These are phyloP conservation scores for Microtus richardsoni DNA, from an alignment of 2,113 vertebrate species.

Conservation along the genomic window DNA sequence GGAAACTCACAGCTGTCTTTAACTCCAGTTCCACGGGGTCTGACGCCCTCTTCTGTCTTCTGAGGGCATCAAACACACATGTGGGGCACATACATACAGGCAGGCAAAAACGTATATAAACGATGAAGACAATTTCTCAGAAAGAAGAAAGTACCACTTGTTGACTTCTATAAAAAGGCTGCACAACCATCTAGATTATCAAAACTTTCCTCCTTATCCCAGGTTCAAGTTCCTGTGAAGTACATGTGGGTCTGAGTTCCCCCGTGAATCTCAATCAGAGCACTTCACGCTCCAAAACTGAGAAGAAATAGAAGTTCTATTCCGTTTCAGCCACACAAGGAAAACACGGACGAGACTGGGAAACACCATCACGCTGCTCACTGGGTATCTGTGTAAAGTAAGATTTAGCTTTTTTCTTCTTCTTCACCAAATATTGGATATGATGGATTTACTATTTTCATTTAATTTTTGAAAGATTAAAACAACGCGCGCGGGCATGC, in stretches of 20 bases:
- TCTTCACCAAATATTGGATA: neutral
- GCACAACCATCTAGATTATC: neutral
- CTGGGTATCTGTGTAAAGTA: neutral
- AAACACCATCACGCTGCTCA: neutral
- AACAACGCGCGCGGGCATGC: too few relatives aligned
- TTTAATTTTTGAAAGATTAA: neutral
- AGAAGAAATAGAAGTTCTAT: neutral
- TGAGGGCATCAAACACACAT: neutral
- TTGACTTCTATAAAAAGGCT: slow-evolving; percentile 1
- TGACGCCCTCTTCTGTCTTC: neutral
- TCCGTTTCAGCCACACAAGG: neutral
- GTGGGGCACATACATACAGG: neutral
- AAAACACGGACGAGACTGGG: neutral
- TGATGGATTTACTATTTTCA: neutral
- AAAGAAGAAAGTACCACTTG: neutral
- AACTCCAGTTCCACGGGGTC: neutral
- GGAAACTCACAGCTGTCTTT: neutral
- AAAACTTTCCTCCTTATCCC: neutral
- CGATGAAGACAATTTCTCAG: neutral
- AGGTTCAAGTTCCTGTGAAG: neutral
- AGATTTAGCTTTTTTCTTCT: slow-evolving; percentile 1
- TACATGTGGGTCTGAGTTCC: neutral
- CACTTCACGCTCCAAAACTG: neutral
- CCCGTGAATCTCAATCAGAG: neutral
- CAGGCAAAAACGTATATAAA: neutral